phyloP scores from a whole-genome alignment of 2,888 invertebrate species.

The Oxyteleia sp. region DNA sequence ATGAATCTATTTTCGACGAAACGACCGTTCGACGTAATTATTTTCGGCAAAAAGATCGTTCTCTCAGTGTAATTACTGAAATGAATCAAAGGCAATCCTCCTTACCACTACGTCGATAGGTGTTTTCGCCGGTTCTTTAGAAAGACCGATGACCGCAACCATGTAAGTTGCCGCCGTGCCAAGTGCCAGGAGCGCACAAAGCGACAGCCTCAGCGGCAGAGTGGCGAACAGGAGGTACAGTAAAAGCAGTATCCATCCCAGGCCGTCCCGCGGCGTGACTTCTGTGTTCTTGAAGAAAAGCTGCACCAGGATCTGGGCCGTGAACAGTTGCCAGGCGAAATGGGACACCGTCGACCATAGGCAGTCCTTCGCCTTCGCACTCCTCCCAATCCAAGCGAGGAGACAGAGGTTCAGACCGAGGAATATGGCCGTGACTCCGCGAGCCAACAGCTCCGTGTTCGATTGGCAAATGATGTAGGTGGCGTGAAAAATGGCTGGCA shows the following conservation, averaged over 20 bases:
- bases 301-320: conserved; percentile 90
- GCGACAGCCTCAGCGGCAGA: conserved; percentile 91
- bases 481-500: conserved; percentile 91
- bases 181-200: conserved; percentile 90
- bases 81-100: no score
- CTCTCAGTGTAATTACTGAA: no score
- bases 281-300: conserved; percentile 90
- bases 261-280: conserved; percentile 90
- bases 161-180: conserved; percentile 90
- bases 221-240: conserved; percentile 93
- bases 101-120: conserved; percentile 86
- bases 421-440: conserved; percentile 84
- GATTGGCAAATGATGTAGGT: conserved; percentile 90
- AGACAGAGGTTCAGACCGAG: conserved; percentile 85
- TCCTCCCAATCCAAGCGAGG: conserved; percentile 84
- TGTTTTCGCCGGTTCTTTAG: conserved; percentile 87
- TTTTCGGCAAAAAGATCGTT: no score
- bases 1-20: no score
- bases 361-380: conserved; percentile 82
- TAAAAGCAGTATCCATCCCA: conserved; percentile 92
- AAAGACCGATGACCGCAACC: conserved; percentile 89
- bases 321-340: conserved; percentile 90
- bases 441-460: conserved; percentile 81
- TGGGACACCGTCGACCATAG: conserved; percentile 90
- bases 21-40: no score